Evolutionary conservation across 2,797 vertebrate species (phyloP).

Genomic region (Bradypodion pumilum): DNA sequence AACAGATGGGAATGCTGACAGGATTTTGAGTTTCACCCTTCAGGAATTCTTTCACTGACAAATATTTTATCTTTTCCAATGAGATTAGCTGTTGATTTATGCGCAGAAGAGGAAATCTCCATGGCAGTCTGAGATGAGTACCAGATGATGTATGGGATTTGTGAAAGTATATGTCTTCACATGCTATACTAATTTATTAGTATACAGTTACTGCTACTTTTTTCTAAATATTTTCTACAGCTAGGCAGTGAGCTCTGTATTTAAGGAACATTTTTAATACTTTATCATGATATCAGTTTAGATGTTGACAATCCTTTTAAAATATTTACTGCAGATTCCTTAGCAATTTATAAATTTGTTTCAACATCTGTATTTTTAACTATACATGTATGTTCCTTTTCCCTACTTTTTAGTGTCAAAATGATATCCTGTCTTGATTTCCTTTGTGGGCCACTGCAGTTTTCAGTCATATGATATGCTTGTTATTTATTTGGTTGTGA

Average conservation of each 20-base stretch:
- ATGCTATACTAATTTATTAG: neutral
- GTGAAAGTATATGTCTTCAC: neutral
- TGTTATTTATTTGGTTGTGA: too few relatives aligned
- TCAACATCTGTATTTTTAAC: constrained; percentile 3
- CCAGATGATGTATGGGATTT: neutral
- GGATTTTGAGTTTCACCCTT: neutral
- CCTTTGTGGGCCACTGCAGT: too few relatives aligned
- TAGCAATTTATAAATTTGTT: constrained; percentile 7
- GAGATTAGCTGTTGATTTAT: neutral
- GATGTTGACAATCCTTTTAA: neutral
- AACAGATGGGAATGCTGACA: neutral
- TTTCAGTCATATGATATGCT: too few relatives aligned
- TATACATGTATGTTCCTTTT: neutral
- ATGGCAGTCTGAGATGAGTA: constrained; percentile 1
- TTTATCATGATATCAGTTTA: neutral
- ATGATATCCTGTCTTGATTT: neutral
- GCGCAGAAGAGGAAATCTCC: neutral
- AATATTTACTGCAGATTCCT: constrained; percentile 4
- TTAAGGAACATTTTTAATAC: neutral
- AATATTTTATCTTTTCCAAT: neutral
- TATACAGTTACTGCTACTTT: neutral
- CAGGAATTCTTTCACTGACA: neutral
- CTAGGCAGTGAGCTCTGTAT: neutral
- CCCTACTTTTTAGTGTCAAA: neutral
- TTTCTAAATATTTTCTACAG: constrained; percentile 3